A percentile compares a stretch with the other conserved stretches of the same genome.
Evolutionary conservation across 30 jellyfish, hydroid and myxozoan species (phyloP).

Genomic region (Pelagia noctiluca): DNA sequence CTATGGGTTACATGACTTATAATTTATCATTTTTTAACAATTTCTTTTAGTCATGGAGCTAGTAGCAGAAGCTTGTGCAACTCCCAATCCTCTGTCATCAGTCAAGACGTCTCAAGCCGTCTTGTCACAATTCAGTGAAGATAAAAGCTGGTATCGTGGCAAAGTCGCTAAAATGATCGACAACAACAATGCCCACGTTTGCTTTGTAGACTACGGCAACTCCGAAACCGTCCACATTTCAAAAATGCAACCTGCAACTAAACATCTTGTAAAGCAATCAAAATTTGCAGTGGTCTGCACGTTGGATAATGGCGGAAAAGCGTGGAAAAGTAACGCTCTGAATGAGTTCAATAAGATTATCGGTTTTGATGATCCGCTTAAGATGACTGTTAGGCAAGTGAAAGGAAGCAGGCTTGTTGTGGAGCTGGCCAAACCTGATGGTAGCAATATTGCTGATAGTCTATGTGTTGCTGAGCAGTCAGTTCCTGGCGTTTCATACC

Average conservation of each 20-base stretch:
- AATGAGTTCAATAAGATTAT: constrained; percentile 50
- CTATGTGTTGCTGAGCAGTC: constrained; percentile 11
- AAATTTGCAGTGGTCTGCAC: constrained; percentile 48
- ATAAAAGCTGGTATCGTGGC: constrained; percentile 79
- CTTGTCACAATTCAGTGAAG: constrained; percentile 61
- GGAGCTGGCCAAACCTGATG: constrained; percentile 41
- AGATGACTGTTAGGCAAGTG: constrained; percentile 54
- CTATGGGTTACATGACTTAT: no score
- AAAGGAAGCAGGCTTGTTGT: constrained; percentile 45
- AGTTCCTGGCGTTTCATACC: background rate
- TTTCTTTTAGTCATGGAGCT: constrained; percentile 28
- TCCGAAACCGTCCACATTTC: constrained; percentile 18
- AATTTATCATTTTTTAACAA: background rate
- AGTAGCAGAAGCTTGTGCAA: constrained; percentile 1
- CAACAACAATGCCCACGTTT: constrained; percentile 32
- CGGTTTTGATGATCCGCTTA: constrained; percentile 63
- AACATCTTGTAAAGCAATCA: constrained; percentile 38
- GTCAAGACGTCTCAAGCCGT: constrained; percentile 10
- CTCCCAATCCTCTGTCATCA: constrained; percentile 5
- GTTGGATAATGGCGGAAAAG: constrained; percentile 7
- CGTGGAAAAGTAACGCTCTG: constrained; percentile 63
- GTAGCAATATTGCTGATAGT: background rate
- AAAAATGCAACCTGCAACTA: constrained; percentile 26
- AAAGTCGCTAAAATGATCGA: constrained; percentile 18
- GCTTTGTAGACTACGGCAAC: constrained; percentile 79